Conservation (phyloP, 53 echinoderm and acorn worm genomes). For the Patiria pectinifera region DNA sequence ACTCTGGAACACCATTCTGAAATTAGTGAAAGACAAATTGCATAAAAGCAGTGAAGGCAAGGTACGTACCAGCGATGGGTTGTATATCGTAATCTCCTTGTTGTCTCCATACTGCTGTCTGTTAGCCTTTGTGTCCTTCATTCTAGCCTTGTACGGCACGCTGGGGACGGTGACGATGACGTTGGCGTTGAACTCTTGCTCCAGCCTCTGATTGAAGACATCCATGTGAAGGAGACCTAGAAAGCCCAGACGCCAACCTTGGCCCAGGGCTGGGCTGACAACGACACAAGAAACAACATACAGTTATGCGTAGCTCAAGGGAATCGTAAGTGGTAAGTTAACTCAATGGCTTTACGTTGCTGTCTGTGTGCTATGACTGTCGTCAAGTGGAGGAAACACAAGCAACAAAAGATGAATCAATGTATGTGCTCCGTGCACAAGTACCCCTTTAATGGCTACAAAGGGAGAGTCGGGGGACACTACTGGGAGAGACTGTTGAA, state of each 20-base stretch:
- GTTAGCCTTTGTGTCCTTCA: constrained; percentile 87
- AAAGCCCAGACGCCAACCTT: constrained; percentile 94
- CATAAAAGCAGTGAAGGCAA: too few relatives aligned
- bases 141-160: constrained; percentile 85
- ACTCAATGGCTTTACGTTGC: too few relatives aligned
- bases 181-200: constrained; percentile 93
- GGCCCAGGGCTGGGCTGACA: constrained; percentile 88
- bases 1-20: too few relatives aligned
- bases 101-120: constrained; percentile 78
- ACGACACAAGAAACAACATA: background rate
- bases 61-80: constrained; percentile 81
- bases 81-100: constrained; percentile 79
- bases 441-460: too few relatives aligned
- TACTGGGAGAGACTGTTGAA: too few relatives aligned
- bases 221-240: constrained; percentile 94
- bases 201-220: constrained; percentile 96
- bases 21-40: too few relatives aligned
- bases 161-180: constrained; percentile 95
- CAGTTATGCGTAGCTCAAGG: background rate
- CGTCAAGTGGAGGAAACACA: too few relatives aligned
- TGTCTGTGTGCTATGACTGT: too few relatives aligned
- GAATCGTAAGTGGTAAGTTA: too few relatives aligned
- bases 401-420: too few relatives aligned
- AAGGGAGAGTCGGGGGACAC: too few relatives aligned
- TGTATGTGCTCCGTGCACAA: too few relatives aligned